Evolutionary conservation across 1,140 invertebrate genomes (phyloP), one percentile per base, ranked within the genome.

Genomic region (Stenopsyche tienmushanensis): DNA sequence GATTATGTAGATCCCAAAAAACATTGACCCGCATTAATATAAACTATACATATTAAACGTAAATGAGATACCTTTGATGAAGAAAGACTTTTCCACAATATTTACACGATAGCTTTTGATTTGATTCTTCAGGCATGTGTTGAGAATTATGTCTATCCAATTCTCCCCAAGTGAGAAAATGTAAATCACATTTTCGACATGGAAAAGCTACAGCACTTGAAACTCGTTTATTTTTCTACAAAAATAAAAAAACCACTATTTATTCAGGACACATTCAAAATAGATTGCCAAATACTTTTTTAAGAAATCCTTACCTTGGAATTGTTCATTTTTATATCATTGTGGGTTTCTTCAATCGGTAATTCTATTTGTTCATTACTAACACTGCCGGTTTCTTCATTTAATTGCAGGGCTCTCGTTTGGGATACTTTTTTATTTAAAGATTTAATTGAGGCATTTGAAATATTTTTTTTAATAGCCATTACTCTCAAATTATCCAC

Each of bases 161-260:
- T 21, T 65, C 63, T 23, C 47, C n/a, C 39, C 47, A 65, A 18
- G 21, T 57, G 1, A 65, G 21, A 34, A 57, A 65, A 42, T 65
- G 53, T 42, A 29, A 15, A 47, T 65, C 63, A 49, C 63, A 65
- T 29, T 65, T 65, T 15, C 63, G 53, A 41, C 63, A 65, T 15
- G 23, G 42, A 50, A 57, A 65, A 23, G 42, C 54, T 26, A 50
- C 23, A 5, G 39, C 18, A 39, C n/a, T 34, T 17, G 54, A 57
- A 42, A 57, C 21, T 20, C 26, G 29, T 15, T 23, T 57, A 24
- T 20, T 41, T 42, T 10, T 42, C 54, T 57, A 57, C 24, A 34
- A 3, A 25, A 2, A 20, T 23, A 52, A 1, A 9, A 49, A 49
- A 9, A 53, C 20, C 2, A 24, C 3, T 24, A 8, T n/a, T 53